Percentiles rank a stretch among this genome's conserved stretches.
Conservation (phyloP, 2,113 vertebrate species). For the Hippoglossus stenolepis region DNA sequence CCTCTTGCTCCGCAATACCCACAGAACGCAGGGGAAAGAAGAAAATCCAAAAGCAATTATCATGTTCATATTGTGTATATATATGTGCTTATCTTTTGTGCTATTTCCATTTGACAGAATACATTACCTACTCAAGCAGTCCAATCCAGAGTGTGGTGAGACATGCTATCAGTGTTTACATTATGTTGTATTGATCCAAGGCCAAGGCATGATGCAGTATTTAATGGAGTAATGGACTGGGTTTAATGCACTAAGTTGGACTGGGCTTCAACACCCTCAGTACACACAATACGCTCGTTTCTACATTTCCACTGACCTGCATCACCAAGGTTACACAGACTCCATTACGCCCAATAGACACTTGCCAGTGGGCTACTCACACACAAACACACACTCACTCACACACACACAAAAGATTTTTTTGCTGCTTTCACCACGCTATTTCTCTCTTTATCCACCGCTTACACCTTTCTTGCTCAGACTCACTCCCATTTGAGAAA, state of each 20-base stretch:
- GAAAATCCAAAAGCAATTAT: slow-evolving; percentile 36
- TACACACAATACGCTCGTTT: slow-evolving; percentile 48
- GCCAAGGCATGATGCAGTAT: slow-evolving; percentile 58
- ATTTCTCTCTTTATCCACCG: slow-evolving; percentile 47
- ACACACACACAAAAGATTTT: slow-evolving; percentile 9
- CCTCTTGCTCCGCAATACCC: slow-evolving; percentile 47
- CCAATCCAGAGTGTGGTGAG: slow-evolving; percentile 43
- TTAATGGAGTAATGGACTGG: slow-evolving; percentile 68
- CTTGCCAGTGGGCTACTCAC: slow-evolving; percentile 15
- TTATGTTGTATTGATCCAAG: slow-evolving; percentile 63
- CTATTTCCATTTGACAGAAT: slow-evolving; percentile 37
- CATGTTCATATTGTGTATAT: slow-evolving; percentile 25
- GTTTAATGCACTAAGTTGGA: slow-evolving; percentile 52
- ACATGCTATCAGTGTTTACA: slow-evolving; percentile 59
- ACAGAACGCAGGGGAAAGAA: slow-evolving; percentile 32
- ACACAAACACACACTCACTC: slow-evolving; percentile 25
- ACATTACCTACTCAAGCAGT: slow-evolving; percentile 58
- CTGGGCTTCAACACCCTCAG: slow-evolving; percentile 10
- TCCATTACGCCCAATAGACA: slow-evolving; percentile 54
- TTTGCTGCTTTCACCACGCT: slow-evolving; percentile 17
- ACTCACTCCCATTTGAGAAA: slow-evolving; percentile 33
- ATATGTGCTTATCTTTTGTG: slow-evolving; percentile 40
- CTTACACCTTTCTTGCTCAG: slow-evolving; percentile 46
- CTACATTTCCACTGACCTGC: slow-evolving; percentile 57
- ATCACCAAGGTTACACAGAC: slow-evolving; percentile 58